Evolutionary conservation across 2,888 invertebrate genomes (phyloP).

Genomic region (Cataglyphis albicans): DNA sequence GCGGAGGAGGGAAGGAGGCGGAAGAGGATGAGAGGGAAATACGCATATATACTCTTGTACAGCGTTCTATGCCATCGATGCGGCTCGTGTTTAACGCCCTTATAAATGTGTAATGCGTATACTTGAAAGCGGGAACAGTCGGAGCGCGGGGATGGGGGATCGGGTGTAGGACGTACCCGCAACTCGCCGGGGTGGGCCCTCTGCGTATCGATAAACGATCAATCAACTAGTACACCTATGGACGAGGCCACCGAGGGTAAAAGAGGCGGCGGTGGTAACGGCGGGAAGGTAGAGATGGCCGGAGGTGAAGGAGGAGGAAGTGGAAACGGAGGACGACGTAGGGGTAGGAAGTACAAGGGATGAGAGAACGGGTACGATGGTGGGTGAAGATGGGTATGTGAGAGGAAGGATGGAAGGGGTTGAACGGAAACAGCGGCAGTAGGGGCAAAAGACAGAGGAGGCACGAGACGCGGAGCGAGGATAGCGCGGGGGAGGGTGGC

Average conservation of each 20-base stretch:
- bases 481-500: constrained; percentile 77
- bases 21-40: constrained; percentile 56
- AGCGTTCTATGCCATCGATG: constrained; percentile 74
- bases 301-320: constrained; percentile 71
- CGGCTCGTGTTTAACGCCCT: constrained; percentile 80
- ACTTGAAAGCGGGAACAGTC: constrained; percentile 60
- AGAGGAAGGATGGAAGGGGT: constrained; percentile 73
- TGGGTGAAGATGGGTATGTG: constrained; percentile 78
- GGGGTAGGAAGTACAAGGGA: constrained; percentile 66
- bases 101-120: constrained; percentile 81
- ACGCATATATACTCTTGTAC: constrained; percentile 63
- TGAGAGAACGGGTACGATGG: constrained; percentile 74
- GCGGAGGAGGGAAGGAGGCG: constrained; percentile 57
- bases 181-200: constrained; percentile 73
- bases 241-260: constrained; percentile 72
- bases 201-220: constrained; percentile 84
- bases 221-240: constrained; percentile 82
- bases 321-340: constrained; percentile 60
- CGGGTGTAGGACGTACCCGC: constrained; percentile 70
- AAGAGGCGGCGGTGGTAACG: constrained; percentile 62
- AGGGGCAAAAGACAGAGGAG: constrained; percentile 63
- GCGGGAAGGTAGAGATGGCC: constrained; percentile 60
- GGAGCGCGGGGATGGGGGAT: constrained; percentile 39
- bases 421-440: constrained; percentile 67
- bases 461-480: constrained; percentile 68